Evolutionary conservation across 2,113 vertebrate species (phyloP), one percentile per base, ranked within the genome.

Genomic region (Muscicapa adusta): DNA sequence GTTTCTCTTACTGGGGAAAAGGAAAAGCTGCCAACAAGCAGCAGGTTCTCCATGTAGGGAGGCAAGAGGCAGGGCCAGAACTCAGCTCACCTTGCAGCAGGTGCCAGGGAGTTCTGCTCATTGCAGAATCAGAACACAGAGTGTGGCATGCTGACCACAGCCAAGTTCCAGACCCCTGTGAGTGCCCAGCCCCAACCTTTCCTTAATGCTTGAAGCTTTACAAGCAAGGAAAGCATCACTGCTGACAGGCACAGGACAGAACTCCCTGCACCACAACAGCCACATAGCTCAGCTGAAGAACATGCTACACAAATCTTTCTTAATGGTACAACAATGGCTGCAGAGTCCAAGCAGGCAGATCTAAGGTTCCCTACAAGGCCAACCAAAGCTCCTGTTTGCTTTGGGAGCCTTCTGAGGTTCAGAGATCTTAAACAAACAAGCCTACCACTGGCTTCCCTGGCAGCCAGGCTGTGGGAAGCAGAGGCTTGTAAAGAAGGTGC

Each of bases 331-430:
- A 34, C n/a, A 82, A 31, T 18, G 58, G 54, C 8, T 61, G 53
- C 57, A 63, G 60, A 81, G 61, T 57, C 48, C 40, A 63, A 48
- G 51, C 28, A 77, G 50, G 50, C 92, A 93, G 75, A 90, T 38
- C 18, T 20, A 74, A n/a, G 63, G 51, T 14, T 88, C 66, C 81
- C 63, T 79, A 10, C 51, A 42, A 80, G 72, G 89, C 80, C 73
- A 91, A 71, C 36, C 65, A 67, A 94, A 89, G 60, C 81, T 85
- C 88, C 77, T 88, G 71, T 82, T 89, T 58, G 54, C 56, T 94
- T 93, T 82, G 68, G 76, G 56, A 90, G 51, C 67, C 28, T 82
- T 79, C 60, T 76, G 93, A 94, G 50, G 71, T 70, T 83, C 60
- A 83, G 24, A 2, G 4, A 94, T 83, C 81, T 85, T 33, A 88